Evolutionary conservation across 2,113 vertebrate species (phyloP), one percentile per base, ranked within the genome.

Genomic region (Pterocles gutturalis): DNA sequence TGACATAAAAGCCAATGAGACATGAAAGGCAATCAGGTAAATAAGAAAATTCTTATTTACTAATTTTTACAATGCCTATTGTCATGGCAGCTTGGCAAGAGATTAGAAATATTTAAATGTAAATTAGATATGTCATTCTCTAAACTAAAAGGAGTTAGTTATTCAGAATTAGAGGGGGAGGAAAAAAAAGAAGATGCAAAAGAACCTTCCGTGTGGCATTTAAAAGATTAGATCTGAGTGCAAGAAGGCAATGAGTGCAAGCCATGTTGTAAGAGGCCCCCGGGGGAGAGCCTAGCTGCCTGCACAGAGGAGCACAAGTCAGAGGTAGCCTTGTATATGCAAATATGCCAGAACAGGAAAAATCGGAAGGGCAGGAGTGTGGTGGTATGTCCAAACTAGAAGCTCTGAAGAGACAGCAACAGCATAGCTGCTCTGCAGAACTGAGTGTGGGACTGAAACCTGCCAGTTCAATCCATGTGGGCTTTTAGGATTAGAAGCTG

Each of bases 31-130:
- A 90, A 89, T 69, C 83, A 87, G 76, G 72, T 89, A 95, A 96
- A 92, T 76, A 93, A 75, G 72, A 83, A 86, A 83, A 76, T 55
- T 60, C 26, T 90, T 90, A 83, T 90, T 95, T 93, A 87, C 53
- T 77, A 77, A 76, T 96, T 84, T 90, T 89, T 81, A 79, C 62
- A 79, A 76, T 67, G 55, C 17, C 76, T 93, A 49, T 87, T 96
- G 79, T 88, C 53, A 78, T 67, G n/a, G 29, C 18, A 69, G 24
- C 43, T 92, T 87, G 21, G 38, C 34, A 92, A 72, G 21, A 60
- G 69, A 87, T 90, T 90, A 90, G 34, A 84, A 94, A 49, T 53
- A 89, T 76, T 96, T 81, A 94, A 94, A 96, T 83, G 57, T 83
- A 89, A 89, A 95, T 94, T 60, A 95, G 48, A 53, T 53, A 53